phyloP scores from a whole-genome alignment of 2,888 invertebrate genomes.

The Aporophyla lueneburgensis region DNA sequence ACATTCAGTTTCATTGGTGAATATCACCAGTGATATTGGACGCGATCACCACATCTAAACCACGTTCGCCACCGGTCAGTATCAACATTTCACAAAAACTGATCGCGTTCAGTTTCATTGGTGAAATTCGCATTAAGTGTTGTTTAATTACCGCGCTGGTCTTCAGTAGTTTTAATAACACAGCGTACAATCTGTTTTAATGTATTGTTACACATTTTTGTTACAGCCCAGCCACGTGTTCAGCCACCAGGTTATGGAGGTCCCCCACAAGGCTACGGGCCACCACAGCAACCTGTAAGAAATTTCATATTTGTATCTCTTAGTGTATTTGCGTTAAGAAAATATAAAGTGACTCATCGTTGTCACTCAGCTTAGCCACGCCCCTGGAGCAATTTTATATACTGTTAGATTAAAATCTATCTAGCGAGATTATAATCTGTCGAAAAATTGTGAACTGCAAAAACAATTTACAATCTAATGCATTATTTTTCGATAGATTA shows the following conservation, averaged over 20 bases:
- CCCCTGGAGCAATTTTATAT: too few species aligned
- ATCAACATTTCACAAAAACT: not conserved
- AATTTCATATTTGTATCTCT: not conserved
- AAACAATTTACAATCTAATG: too few species aligned
- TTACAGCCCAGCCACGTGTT: conserved; percentile 2
- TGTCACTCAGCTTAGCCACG: too few species aligned
- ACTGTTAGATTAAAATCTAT: too few species aligned
- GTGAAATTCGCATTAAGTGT: not conserved
- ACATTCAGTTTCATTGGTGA: too few species aligned
- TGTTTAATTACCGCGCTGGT: not conserved
- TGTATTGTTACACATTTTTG: conserved; percentile 2
- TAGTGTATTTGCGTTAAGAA: not conserved
- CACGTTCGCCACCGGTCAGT: too few species aligned
- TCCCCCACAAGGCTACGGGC: not conserved
- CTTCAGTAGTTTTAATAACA: not conserved
- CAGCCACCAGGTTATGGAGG: not conserved
- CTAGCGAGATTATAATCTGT: too few species aligned
- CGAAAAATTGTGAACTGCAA: too few species aligned
- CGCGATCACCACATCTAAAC: too few species aligned
- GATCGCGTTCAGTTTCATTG: not conserved
- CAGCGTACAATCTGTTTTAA: not conserved
- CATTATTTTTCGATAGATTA: too few species aligned
- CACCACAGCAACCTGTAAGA: conserved; percentile 8
- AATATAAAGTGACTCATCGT: too few species aligned
- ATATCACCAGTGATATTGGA: too few species aligned